A percentile compares a stretch with the other conserved stretches of the same genome.
These are phyloP conservation scores for Mormyrus iriodes DNA, from an alignment of 2,113 vertebrate genomes.

Conservation along the genomic window DNA sequence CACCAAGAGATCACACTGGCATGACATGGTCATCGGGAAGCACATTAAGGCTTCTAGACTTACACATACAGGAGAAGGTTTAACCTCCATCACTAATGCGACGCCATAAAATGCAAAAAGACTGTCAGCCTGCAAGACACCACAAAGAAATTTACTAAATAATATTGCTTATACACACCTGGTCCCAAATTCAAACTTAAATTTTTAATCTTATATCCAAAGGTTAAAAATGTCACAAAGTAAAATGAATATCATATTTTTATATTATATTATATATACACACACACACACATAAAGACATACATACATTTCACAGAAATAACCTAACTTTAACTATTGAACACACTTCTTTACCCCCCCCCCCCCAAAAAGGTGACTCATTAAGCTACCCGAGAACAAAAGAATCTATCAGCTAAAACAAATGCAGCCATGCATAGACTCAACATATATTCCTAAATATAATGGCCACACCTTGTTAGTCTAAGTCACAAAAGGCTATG, in stretches of 20 bases:
- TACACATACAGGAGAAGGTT: neutral
- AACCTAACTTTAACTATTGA: neutral
- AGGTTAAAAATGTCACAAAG: neutral
- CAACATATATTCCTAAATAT: neutral
- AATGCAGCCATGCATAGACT: slow-evolving; percentile 1
- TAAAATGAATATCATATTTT: neutral
- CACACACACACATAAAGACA: no score
- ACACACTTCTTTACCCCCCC: neutral
- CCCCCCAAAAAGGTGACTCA: neutral
- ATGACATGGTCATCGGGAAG: neutral
- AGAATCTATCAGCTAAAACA: slow-evolving; percentile 6
- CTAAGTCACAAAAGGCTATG: neutral
- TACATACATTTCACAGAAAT: neutral
- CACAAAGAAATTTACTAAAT: neutral
- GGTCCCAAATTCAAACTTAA: neutral
- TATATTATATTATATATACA: no score
- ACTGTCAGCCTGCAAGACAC: neutral
- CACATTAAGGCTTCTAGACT: neutral
- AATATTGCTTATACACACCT: neutral
- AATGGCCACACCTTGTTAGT: neutral
- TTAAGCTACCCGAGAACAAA: neutral
- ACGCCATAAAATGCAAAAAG: neutral
- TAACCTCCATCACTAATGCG: neutral
- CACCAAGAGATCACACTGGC: neutral
- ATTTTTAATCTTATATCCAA: neutral